Base-by-base conservation (phyloP, 2,113 vertebrate species). In the Anser brachyrhynchus region DNA sequence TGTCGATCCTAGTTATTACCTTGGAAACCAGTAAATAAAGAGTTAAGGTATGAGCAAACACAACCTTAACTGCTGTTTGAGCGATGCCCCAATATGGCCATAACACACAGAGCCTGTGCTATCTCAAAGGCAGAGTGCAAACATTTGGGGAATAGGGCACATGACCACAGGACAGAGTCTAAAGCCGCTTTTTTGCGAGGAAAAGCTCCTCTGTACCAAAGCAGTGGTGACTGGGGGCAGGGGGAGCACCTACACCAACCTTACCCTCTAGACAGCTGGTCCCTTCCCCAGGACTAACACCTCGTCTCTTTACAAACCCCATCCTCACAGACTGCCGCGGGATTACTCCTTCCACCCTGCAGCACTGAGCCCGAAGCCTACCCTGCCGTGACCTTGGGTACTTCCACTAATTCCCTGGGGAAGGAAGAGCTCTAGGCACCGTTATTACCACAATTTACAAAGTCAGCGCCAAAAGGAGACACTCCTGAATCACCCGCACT, bases 11-110 rank as follows among this genome's bases (percentile, higher is more conserved):
- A 65, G 69, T 23, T 67, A 92, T 61, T 92, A 58, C 73, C 88
- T 41, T 54, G 66, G 80, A 92, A 96, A 94, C 90, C 54, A 81
- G 90, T 78, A 90, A 84, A 95, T 69, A 94, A 95, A 84, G 94
- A 94, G 96, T 97, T 96, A 97, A 96, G 87, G 52, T 67, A 84
- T 67, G 79, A 94, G 88, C 90, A 95, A 95, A 95, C 93, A 94
- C 35, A 77, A 90, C 55, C 82, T 80, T 92, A 87, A 88, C 92
- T 93, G 82, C 90, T 94, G 87, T 93, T 96, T 90, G 69, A 97
- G 61, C 3, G 10, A 97, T 97, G 94, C 79, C 95, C 96, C 96
- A 95, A 95, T 96, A 96, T 72, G 92, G 94, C 95, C 83, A 92
- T 96, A 93, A 75, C 93, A 95, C 31, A 71, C 35, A 74, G 90